Conservation (phyloP, 2,113 vertebrate genomes). For the Otus sunia region DNA sequence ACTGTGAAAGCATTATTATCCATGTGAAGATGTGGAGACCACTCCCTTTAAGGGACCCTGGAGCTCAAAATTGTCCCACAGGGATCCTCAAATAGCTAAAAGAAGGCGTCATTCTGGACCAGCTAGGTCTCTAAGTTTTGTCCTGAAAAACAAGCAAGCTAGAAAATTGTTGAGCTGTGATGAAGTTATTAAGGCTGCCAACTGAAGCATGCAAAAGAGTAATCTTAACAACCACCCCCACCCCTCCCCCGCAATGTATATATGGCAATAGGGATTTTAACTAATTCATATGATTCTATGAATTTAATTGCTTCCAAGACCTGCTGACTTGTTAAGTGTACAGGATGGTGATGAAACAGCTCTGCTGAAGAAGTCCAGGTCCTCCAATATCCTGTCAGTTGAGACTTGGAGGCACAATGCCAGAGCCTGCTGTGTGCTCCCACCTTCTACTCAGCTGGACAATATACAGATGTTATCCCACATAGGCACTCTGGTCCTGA, state of each 20-base stretch:
- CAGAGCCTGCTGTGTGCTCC: not conserved
- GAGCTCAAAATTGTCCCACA: not conserved
- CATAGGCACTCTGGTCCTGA: not conserved
- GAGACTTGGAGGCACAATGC: not conserved
- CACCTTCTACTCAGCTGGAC: not conserved
- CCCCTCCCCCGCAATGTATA: fast-evolving
- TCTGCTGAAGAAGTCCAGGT: not conserved
- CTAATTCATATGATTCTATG: not conserved
- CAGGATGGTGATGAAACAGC: not conserved
- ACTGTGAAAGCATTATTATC: not conserved
- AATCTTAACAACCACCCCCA: not conserved
- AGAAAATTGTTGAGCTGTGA: not conserved
- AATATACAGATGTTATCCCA: not conserved
- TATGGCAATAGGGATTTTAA: not conserved
- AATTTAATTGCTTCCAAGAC: not conserved
- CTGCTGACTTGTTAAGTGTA: not conserved
- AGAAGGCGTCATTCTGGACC: not conserved
- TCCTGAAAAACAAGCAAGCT: not conserved
- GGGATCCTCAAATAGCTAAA: not conserved
- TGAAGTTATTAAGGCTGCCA: not conserved
- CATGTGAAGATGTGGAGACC: not conserved
- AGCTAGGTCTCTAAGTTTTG: not conserved
- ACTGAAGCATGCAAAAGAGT: not conserved
- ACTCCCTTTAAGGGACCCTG: not conserved
- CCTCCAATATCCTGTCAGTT: not conserved